Evolutionary conservation across 2,888 invertebrate species (phyloP).

Genomic region (Hydroisotoma schaefferi): DNA sequence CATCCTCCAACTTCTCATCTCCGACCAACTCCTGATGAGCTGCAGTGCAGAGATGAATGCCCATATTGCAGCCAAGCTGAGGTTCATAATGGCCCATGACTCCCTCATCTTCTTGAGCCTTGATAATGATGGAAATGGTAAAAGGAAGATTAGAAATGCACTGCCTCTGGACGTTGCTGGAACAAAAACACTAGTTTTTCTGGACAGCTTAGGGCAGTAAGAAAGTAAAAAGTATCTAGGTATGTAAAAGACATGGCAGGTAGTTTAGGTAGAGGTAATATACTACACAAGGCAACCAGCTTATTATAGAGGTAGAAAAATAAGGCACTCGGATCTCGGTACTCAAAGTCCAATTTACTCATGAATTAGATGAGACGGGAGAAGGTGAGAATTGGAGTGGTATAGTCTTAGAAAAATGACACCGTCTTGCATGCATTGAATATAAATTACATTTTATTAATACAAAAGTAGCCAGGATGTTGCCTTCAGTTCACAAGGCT

Average conservation of each 20-base stretch:
- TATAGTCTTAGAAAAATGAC: no score
- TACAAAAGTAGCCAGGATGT: no score
- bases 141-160: background rate
- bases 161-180: slow-evolving; percentile 1
- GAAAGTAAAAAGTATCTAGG: no score
- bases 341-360: background rate
- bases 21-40: background rate
- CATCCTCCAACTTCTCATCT: background rate
- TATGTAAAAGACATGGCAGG: no score
- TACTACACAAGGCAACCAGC: background rate
- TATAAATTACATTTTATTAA: no score
- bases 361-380: slow-evolving; percentile 5
- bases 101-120: background rate
- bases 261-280: no score
- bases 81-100: background rate
- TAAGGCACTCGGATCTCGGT: background rate
- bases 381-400: slow-evolving; percentile 1
- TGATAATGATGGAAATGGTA: background rate
- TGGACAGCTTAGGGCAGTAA: background rate
- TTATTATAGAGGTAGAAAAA: background rate
- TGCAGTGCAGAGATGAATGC: background rate
- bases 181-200: background rate
- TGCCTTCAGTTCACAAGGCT: no score
- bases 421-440: no score
- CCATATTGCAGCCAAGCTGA: no score